A percentile compares a stretch with the other conserved stretches of the same genome.
These are phyloP conservation scores for Pipa parva DNA, from an alignment of 2,113 vertebrate species.

Conservation along the genomic window DNA sequence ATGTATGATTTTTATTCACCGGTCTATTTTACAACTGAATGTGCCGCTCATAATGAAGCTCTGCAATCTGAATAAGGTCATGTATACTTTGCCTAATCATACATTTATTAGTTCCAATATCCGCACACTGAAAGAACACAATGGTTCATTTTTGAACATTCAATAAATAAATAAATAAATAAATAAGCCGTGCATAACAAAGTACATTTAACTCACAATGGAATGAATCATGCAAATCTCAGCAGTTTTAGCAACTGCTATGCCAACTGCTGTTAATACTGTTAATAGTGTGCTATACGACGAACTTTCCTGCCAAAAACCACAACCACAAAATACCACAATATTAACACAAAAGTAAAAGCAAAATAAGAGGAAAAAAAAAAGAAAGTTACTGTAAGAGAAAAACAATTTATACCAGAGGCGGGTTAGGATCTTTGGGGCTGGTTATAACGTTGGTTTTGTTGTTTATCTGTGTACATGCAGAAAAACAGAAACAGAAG, in stretches of 20 bases:
- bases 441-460: constrained; percentile 97
- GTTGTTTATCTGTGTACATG: constrained; percentile 94
- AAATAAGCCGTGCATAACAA: constrained; percentile 58
- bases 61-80: constrained; percentile 69
- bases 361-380: constrained; percentile 44
- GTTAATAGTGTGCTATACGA: constrained; percentile 50
- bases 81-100: constrained; percentile 48
- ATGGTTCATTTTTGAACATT: constrained; percentile 17
- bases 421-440: constrained; percentile 92
- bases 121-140: background rate
- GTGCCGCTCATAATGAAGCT: background rate
- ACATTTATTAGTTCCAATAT: constrained; percentile 60
- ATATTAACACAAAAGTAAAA: constrained; percentile 47
- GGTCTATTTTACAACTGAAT: constrained; percentile 1
- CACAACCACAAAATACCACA: constrained; percentile 39
- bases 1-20: too few relatives aligned
- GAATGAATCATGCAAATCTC: constrained; percentile 64
- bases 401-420: constrained; percentile 88
- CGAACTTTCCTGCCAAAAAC: constrained; percentile 51
- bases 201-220: constrained; percentile 53
- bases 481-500: constrained; percentile 77
- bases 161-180: constrained; percentile 62
- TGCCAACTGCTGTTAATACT: constrained; percentile 50
- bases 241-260: constrained; percentile 47
- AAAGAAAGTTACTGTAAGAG: constrained; percentile 56